Evolutionary conservation across 2,888 invertebrate genomes (phyloP).

Genomic region (Erebia epiphron): DNA sequence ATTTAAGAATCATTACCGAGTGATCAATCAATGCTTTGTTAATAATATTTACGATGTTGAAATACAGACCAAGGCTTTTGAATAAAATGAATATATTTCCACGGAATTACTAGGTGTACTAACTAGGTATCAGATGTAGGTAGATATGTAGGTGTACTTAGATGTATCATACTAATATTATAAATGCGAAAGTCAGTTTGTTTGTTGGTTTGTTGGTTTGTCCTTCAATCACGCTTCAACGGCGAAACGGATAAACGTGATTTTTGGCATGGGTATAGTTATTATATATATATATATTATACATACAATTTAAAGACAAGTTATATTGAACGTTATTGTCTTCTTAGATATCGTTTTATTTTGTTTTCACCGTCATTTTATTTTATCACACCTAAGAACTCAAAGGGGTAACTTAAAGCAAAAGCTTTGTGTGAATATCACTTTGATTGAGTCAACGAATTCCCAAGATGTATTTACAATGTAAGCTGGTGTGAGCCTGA

Average conservation of each 20-base stretch:
- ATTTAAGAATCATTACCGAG: conserved; percentile 25
- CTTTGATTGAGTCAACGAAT: not conserved
- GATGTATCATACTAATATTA: no score
- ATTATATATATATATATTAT: no score
- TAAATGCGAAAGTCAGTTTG: no score
- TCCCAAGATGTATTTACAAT: not conserved
- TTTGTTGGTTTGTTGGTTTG: no score
- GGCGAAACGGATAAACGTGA: no score
- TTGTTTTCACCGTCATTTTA: no score
- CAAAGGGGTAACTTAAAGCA: not conserved
- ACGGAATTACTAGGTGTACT: not conserved
- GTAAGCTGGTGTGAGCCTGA: no score
- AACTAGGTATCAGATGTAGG: not conserved
- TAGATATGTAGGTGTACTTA: no score
- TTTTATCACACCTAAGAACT: no score
- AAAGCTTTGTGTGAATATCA: not conserved
- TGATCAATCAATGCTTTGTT: conserved; percentile 25
- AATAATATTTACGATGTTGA: conserved; percentile 12
- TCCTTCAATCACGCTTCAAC: no score
- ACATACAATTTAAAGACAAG: no score
- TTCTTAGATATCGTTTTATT: not conserved
- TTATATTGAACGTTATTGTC: not conserved
- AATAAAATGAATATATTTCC: not conserved
- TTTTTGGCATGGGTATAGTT: no score
- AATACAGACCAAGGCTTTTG: conserved; percentile 17